These are phyloP conservation scores for Trissolcus basalis DNA, from an alignment of 1,140 invertebrate species.

Conservation along the genomic window DNA sequence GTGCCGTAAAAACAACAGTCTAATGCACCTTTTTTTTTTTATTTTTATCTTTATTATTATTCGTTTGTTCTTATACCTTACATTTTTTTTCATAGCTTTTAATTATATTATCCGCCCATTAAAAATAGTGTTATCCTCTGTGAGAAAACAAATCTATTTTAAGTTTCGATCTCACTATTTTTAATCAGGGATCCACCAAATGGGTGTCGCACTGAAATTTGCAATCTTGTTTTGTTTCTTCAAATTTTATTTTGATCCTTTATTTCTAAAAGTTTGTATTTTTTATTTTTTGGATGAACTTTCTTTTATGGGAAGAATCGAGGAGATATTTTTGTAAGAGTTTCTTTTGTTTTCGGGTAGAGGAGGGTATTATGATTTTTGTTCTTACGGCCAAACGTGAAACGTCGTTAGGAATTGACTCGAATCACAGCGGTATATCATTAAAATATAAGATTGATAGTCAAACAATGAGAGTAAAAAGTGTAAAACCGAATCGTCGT, in stretches of 20 bases:
- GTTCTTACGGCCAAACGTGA: constrained; percentile 24
- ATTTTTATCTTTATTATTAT: too few species aligned
- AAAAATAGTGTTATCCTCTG: constrained; percentile 1
- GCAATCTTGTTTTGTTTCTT: neutral
- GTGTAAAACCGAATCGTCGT: constrained; percentile 38
- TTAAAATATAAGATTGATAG: constrained; percentile 58
- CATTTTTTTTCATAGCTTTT: neutral
- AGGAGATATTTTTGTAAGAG: too few species aligned
- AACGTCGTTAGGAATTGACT: constrained; percentile 52
- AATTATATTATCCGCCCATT: neutral
- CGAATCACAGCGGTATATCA: constrained; percentile 54
- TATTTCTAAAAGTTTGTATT: too few species aligned
- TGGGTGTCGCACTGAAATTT: neutral
- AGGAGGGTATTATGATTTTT: too few species aligned
- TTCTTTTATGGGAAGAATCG: too few species aligned
- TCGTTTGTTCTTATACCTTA: neutral
- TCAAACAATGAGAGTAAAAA: constrained; percentile 40
- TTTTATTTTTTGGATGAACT: too few species aligned
- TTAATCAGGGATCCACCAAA: neutral
- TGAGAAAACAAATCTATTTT: constrained; percentile 13
- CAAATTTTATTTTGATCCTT: neutral
- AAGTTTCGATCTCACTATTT: constrained; percentile 11
- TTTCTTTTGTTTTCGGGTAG: too few species aligned
- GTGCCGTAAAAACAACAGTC: constrained; percentile 17
- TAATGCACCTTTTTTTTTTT: neutral